These are phyloP conservation scores for Cavia porcellus DNA, from an alignment of 2,113 vertebrate species.

Conservation along the genomic window DNA sequence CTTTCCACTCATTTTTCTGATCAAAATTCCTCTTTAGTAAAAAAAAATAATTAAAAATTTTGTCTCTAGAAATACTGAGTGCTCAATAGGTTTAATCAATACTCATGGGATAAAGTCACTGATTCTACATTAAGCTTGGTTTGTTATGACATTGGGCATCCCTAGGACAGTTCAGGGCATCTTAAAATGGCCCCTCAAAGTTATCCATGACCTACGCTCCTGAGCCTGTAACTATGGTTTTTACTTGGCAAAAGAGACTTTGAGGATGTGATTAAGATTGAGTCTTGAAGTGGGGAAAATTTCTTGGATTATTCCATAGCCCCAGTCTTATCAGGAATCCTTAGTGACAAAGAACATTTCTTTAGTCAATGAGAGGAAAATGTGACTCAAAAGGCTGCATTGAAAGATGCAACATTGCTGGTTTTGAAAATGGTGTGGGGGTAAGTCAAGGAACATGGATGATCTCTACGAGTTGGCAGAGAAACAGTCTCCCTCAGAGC, in stretches of 20 bases:
- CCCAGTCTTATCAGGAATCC: neutral
- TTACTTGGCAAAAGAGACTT: neutral
- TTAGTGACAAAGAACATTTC: neutral
- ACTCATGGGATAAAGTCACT: neutral
- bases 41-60: neutral
- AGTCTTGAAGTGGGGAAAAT: neutral
- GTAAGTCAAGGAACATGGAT: neutral
- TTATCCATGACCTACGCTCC: neutral
- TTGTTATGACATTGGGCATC: neutral
- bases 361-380: neutral
- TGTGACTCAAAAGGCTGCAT: neutral
- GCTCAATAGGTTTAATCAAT: neutral
- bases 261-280: neutral
- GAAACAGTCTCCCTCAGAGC: neutral
- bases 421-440: neutral
- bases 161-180: neutral
- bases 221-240: neutral
- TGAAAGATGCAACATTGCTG: neutral
- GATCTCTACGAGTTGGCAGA: neutral
- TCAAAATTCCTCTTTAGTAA: neutral
- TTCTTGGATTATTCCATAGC: neutral
- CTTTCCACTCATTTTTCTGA: neutral
- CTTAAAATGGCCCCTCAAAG: neutral
- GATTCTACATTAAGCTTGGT: neutral
- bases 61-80: conserved; percentile 7